Percentiles rank a stretch among this genome's conserved stretches.
These are phyloP conservation scores for Ochropacha duplaris DNA, from an alignment of 2,888 invertebrate genomes.

Conservation along the genomic window DNA sequence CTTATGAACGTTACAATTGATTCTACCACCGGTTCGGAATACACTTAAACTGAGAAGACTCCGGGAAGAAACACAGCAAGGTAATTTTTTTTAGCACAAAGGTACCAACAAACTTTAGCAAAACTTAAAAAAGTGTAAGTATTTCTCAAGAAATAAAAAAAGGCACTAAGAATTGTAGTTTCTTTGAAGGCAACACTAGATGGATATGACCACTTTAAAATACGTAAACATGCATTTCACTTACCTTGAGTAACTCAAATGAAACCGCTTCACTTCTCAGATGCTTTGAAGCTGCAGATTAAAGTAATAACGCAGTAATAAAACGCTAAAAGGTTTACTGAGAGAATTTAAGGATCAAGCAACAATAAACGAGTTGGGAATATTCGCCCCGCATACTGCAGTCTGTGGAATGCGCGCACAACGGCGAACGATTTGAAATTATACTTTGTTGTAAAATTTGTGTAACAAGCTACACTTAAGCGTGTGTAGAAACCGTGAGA, in stretches of 20 bases:
- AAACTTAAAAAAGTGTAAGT: too few relatives aligned
- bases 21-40: too few relatives aligned
- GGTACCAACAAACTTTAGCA: too few relatives aligned
- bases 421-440: slow-evolving; percentile 54
- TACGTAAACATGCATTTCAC: neutral
- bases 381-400: slow-evolving; percentile 50
- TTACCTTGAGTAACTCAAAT: slow-evolving; percentile 18
- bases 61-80: too few relatives aligned
- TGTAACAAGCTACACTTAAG: slow-evolving; percentile 50
- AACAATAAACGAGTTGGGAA: slow-evolving; percentile 51
- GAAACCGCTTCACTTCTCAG: slow-evolving; percentile 25
- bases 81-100: too few relatives aligned
- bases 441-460: slow-evolving; percentile 62
- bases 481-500: slow-evolving; percentile 7
- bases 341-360: slow-evolving; percentile 30
- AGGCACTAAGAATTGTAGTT: neutral
- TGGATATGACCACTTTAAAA: slow-evolving; percentile 2
- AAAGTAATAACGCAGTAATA: slow-evolving; percentile 42
- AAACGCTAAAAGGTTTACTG: slow-evolving; percentile 35
- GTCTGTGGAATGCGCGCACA: slow-evolving; percentile 46
- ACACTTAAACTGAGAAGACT: too few relatives aligned
- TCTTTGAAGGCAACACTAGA: neutral
- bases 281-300: slow-evolving; percentile 34
- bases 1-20: too few relatives aligned
- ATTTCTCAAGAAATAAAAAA: too few relatives aligned